Base-by-base conservation (phyloP, 2,888 invertebrate species). In the Pseudococcus longispinus region DNA sequence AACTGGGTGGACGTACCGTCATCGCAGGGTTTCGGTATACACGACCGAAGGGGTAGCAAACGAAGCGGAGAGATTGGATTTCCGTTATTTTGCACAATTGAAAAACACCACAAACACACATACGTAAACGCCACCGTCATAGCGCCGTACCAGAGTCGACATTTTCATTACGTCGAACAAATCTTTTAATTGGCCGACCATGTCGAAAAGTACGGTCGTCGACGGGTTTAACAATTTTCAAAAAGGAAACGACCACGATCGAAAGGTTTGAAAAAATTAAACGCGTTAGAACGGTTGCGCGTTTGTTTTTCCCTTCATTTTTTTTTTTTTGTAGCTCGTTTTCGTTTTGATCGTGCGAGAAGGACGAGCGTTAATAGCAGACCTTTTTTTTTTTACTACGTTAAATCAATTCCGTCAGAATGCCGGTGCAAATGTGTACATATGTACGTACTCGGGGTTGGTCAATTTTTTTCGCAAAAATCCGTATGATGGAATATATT, bases 111-210 rank as follows among this genome's bases (percentile, higher is more conserved):
- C 60, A 60, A 60, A 60, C 20, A 60, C 55, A 55, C 23, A 60
- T 60, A 23, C 23, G 20, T 20, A 51, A 37, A 37, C 9, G 37
- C 37, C 37, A 37, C 37, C 37, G 37, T 9, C 37, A 9, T 9
- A 23, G 60, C 2, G 23, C 23, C 9, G 23, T 9, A 20, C 6
- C 13, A 29, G 15, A 29, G 29, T 70, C 70, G 70, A 70, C 70
- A 29, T 70, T 70, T 70, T 70, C 70, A 70, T 70, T 70, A 70
- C 11, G 70, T 29, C 70, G 70, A 29, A 70, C 70, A 70, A 70
- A 70, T 29, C 70, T 29, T 70, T 70, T 70, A 70, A 70, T 70
- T 70, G 70, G 70, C 29, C 8, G 70, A 70, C 70, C 70, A 70
- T 70, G 70, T 70, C 32, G 70, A 70, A 29, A 70, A 70, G 15